phyloP scores from a whole-genome alignment of 2,888 invertebrate species.

The Merodon equestris region DNA sequence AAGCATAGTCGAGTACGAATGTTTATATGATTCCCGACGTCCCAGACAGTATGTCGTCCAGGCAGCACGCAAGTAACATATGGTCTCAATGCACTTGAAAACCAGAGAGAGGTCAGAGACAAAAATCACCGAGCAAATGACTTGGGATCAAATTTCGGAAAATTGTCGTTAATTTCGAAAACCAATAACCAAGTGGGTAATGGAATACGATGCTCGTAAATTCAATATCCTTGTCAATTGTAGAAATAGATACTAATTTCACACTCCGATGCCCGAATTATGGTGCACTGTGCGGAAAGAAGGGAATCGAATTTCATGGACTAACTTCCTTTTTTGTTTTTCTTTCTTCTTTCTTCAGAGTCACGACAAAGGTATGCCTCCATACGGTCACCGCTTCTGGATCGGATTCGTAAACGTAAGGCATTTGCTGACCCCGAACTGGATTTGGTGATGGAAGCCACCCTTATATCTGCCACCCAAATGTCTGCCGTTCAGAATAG shows the following conservation, averaged over 20 bases:
- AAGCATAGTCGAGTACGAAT: not conserved
- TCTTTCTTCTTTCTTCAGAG: slow-evolving; percentile 71
- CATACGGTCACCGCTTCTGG: slow-evolving; percentile 76
- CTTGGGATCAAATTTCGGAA: slow-evolving; percentile 52
- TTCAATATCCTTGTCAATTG: slow-evolving; percentile 16
- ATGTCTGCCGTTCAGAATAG: slow-evolving; percentile 31
- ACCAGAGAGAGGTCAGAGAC: slow-evolving; percentile 33
- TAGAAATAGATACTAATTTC: slow-evolving; percentile 47
- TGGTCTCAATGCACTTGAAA: slow-evolving; percentile 33
- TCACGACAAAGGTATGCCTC: slow-evolving; percentile 76
- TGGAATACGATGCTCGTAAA: slow-evolving; percentile 19
- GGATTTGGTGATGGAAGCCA: slow-evolving; percentile 76
- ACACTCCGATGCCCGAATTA: slow-evolving; percentile 48
- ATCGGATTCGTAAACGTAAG: slow-evolving; percentile 79
- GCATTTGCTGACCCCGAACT: slow-evolving; percentile 80
- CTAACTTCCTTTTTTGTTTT: slow-evolving; percentile 4
- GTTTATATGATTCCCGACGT: no score
- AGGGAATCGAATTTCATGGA: not conserved
- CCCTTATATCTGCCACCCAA: slow-evolving; percentile 70
- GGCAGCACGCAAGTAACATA: slow-evolving; percentile 36
- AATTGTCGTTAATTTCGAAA: slow-evolving; percentile 46
- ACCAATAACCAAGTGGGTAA: slow-evolving; percentile 41
- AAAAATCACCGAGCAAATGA: slow-evolving; percentile 14
- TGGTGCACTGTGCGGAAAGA: slow-evolving; percentile 34
- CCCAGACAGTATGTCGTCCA: slow-evolving; percentile 63